Base-by-base conservation (phyloP, 2,797 vertebrate species). In the Buceros bicornis region DNA sequence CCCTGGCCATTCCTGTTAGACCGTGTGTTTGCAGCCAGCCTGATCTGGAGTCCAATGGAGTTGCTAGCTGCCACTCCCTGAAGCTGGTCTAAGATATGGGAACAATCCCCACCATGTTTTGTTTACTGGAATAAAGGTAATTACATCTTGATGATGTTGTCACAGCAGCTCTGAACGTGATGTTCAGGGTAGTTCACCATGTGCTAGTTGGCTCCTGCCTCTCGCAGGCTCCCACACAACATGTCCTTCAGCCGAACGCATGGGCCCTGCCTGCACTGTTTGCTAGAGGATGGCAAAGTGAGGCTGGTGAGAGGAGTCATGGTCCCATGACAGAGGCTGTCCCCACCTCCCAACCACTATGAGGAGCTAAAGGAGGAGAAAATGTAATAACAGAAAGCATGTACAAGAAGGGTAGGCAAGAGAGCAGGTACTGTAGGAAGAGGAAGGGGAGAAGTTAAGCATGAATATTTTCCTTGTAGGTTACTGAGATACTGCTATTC, bases 21-120 rank as follows among this genome's bases (percentile, higher is more conserved):
- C 54, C 65, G 5, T 13, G 11, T 42, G 16, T 31, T 40, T 50
- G 15, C 31, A 70, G 21, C 14, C 31, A 64, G 10, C 5, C 22
- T 81, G 10, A 31, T 37, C 28, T 56, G 29, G 28, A 80, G 37
- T 21, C 29, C 21, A 40, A 56, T 25, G 7, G 19, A 62, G 8
- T 29, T 74, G 22, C 22, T 58, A n/a, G 26, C 16, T 67, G 29
- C 2, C 25, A 13, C 16, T 64, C 26, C 50, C 7, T 31, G 31
- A 25, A 66, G 28, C 25, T 42, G 25, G 10, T 56, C 48, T 67
- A 66, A 62, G 53, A 61, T n/a, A 62, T 7, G 21, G 22, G 21
- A 84, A 81, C 48, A 25, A 4, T 7, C 12, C 4, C 4, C 9
- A 15, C 7, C 1, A 0, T 19, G 13, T 50, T 82, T 64, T 9